Conservation (phyloP, 2,113 vertebrate genomes). For the Tinamus guttatus region DNA sequence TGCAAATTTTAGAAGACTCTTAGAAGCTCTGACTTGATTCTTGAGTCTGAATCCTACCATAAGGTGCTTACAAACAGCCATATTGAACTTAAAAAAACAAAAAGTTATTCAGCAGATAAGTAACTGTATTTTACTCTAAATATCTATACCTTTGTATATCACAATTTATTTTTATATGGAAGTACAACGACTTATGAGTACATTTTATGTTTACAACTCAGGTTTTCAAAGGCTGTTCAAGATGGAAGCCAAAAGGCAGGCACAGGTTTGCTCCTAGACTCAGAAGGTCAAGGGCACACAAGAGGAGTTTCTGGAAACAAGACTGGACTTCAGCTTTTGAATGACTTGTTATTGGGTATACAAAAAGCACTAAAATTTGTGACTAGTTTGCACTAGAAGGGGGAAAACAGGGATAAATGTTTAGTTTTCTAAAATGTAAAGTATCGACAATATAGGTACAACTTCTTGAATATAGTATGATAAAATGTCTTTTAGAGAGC, state of each 20-base stretch:
- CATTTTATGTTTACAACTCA: neutral
- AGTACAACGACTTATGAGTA: neutral
- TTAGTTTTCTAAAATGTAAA: neutral
- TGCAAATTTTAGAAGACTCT: neutral
- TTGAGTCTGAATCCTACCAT: neutral
- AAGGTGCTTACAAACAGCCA: neutral
- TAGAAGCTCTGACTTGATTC: neutral
- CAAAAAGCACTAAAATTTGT: neutral
- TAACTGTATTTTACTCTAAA: neutral
- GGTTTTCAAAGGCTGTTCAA: constrained; percentile 11
- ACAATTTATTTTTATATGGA: neutral
- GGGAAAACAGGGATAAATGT: neutral
- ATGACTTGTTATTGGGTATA: neutral
- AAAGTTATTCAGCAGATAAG: neutral
- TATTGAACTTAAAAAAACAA: neutral
- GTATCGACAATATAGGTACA: neutral
- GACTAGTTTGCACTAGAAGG: neutral
- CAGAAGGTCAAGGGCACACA: neutral
- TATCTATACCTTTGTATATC: neutral
- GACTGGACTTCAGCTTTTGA: neutral
- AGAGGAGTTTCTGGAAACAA: neutral
- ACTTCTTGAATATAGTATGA: neutral
- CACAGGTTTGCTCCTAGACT: constrained; percentile 12
- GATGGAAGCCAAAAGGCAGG: neutral
- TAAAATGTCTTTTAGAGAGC: neutral